Percentiles rank a stretch among this genome's conserved stretches.
phyloP scores from a whole-genome alignment of 2,797 vertebrate genomes.

The Cichlasoma orientale region DNA sequence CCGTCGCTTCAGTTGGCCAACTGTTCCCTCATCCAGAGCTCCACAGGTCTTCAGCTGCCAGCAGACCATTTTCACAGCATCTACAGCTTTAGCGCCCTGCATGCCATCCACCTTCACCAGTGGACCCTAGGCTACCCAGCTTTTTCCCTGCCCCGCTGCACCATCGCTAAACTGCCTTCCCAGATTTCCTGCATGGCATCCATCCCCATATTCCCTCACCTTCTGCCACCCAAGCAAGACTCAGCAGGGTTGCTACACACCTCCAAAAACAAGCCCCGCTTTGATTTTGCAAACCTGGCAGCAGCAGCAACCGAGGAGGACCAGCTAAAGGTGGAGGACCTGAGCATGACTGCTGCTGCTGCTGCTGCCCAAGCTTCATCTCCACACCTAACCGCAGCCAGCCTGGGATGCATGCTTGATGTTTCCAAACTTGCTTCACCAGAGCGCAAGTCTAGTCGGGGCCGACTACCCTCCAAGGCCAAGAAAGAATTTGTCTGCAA shows the following conservation, averaged over 20 bases:
- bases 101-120: constrained; percentile 95
- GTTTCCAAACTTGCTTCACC: constrained; percentile 89
- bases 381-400: constrained; percentile 61
- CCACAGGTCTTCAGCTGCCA: constrained; percentile 91
- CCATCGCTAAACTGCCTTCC: constrained; percentile 89
- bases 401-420: constrained; percentile 88
- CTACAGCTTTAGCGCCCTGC: constrained; percentile 94
- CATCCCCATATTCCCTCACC: constrained; percentile 90
- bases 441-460: constrained; percentile 90
- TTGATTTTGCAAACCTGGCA: constrained; percentile 97
- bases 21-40: constrained; percentile 94
- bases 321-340: constrained; percentile 88
- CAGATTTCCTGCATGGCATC: constrained; percentile 90
- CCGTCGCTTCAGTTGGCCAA: constrained; percentile 94
- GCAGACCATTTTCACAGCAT: constrained; percentile 91
- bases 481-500: constrained; percentile 99
- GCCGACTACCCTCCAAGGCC: constrained; percentile 93
- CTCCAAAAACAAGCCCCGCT: constrained; percentile 92
- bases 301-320: constrained; percentile 96
- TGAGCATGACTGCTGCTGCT: constrained; percentile 74
- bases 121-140: constrained; percentile 96
- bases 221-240: constrained; percentile 85
- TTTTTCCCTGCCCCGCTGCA: constrained; percentile 90
- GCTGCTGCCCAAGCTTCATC: constrained; percentile 36
- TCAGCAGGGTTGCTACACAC: constrained; percentile 42